Evolutionary conservation across 2,888 invertebrate species (phyloP), one percentile per base, ranked within the genome.

Genomic region (Pseudococcus jackbeardsleyi): DNA sequence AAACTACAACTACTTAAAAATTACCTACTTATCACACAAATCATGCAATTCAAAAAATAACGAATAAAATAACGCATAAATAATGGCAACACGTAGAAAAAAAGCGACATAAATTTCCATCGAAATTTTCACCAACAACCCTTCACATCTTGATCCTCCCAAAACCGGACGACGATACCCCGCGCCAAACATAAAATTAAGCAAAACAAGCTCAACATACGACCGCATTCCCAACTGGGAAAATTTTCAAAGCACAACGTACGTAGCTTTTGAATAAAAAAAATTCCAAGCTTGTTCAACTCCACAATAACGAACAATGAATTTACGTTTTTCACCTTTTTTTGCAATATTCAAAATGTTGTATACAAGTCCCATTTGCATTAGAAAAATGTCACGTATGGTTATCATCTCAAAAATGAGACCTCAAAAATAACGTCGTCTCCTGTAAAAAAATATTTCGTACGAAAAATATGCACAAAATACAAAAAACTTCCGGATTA

Each of bases 391-490:
- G 88, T 88, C 88, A 88, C 88, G 33, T 88, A 19, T 82, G 79
- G 87, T 48, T 86, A 68, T 77, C 54, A 88, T 88, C 82, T 88
- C 50, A 82, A 82, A 88, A 88, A 79, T n/a, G 82, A 88, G 88
- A 88, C 88, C 2, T 88, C 88, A 88, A 88, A 88, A 88, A 88
- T 88, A 72, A 19, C 88, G 82, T 88, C 82, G 88, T 88, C 88
- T 88, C 88, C 79, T 82, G 88, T 82, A 82, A 79, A 88, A 64
- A 88, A 88, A 79, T 39, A 79, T 50, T 54, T 82, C 54, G 39
- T 46, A 82, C 77, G 82, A 9, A 87, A 79, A 79, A 86, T 39
- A 68, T 33, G 48, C 68, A 48, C 88, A 88, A 88, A 88, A 88
- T 88, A 88, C 88, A 88, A 88, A 88, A 79, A 79, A n/a, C 42